Percentiles rank a stretch among this genome's conserved stretches.
Evolutionary conservation across 1,140 invertebrate genomes (phyloP).

Genomic region (Maniola jurtina): DNA sequence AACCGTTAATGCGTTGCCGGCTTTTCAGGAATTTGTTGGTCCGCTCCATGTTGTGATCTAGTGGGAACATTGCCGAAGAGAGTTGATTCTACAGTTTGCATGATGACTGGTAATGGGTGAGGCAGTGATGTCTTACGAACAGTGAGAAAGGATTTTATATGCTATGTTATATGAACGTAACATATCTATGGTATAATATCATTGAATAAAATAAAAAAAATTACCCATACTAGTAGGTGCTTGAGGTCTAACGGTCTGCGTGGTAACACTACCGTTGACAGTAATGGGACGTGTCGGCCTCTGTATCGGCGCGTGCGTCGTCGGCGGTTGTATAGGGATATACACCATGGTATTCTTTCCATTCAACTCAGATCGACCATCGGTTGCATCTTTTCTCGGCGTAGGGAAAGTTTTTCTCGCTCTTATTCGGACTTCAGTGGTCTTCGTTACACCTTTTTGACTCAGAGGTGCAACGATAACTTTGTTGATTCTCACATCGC

Average conservation of each 20-base stretch:
- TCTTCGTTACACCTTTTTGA: slow-evolving; percentile 37
- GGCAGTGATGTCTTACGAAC: too few relatives aligned
- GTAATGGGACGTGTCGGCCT: slow-evolving; percentile 34
- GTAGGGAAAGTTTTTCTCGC: slow-evolving; percentile 66
- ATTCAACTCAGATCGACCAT: slow-evolving; percentile 58
- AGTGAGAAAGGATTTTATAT: too few relatives aligned
- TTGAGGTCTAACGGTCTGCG: slow-evolving; percentile 25
- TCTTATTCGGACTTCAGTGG: slow-evolving; percentile 44
- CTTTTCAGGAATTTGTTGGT: too few relatives aligned
- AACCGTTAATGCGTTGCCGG: too few relatives aligned
- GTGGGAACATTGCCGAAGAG: too few relatives aligned
- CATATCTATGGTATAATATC: too few relatives aligned
- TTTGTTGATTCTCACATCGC: slow-evolving; percentile 65
- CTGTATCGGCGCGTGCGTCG: slow-evolving; percentile 50
- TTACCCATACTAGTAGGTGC: slow-evolving; percentile 37
- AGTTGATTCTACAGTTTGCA: too few relatives aligned
- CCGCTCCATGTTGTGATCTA: too few relatives aligned
- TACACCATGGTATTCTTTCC: slow-evolving; percentile 75
- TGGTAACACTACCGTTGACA: slow-evolving; percentile 25
- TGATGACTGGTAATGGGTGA: too few relatives aligned
- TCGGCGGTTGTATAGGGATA: slow-evolving; percentile 68
- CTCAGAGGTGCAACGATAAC: slow-evolving; percentile 42
- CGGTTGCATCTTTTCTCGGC: slow-evolving; percentile 53
- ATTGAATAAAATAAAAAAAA: slow-evolving; percentile 9
- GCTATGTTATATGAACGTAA: too few relatives aligned